Conservation (phyloP, 2,113 vertebrate species). For the Neolamprologus variostigma region DNA sequence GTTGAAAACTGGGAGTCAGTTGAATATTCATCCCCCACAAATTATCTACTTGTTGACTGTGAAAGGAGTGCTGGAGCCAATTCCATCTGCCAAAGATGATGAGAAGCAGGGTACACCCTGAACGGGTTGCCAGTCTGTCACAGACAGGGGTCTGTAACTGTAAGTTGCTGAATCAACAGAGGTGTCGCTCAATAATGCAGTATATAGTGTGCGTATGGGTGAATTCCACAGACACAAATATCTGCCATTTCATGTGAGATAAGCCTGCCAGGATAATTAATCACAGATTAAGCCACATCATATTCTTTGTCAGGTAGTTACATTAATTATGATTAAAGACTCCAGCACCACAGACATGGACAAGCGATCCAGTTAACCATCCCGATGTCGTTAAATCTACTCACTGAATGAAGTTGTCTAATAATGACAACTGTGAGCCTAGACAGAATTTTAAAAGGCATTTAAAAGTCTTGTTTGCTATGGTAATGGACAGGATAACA, state of each 20-base stretch:
- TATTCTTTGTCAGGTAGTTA: background rate
- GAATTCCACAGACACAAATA: background rate
- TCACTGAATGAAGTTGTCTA: background rate
- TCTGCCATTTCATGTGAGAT: background rate
- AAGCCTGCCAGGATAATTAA: background rate
- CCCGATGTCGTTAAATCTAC: background rate
- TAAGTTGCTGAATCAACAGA: background rate
- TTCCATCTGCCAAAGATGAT: background rate
- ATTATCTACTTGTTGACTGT: background rate
- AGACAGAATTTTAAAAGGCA: background rate
- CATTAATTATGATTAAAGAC: background rate
- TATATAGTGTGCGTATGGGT: background rate
- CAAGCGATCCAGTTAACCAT: background rate
- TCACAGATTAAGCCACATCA: background rate
- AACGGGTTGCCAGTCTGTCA: background rate
- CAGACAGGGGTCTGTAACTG: background rate
- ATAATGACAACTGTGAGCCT: background rate
- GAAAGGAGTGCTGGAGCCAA: background rate
- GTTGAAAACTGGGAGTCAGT: background rate
- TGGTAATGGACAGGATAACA: background rate
- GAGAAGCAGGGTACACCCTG: background rate
- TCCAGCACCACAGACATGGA: background rate
- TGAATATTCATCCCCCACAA: background rate
- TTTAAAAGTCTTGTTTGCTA: background rate
- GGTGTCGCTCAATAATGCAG: background rate